Conservation (phyloP, 2,888 invertebrate species). For the Heliconius aoede region DNA sequence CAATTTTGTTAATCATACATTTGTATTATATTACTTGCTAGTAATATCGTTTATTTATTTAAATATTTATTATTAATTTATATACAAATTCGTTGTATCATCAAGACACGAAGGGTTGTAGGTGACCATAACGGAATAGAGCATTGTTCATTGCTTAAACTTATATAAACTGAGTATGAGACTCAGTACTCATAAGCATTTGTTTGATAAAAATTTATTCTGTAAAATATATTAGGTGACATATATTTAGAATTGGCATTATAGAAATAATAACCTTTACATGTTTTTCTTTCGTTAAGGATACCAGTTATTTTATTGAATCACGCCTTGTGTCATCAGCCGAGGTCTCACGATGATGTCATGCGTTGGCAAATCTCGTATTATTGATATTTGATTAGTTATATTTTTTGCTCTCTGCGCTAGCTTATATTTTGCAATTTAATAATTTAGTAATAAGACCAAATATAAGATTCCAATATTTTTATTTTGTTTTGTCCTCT, state of each 20-base stretch:
- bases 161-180: background rate
- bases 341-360: conserved; percentile 73
- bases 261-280: conserved; percentile 39
- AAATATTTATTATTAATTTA: background rate
- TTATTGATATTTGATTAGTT: conserved; percentile 59
- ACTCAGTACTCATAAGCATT: background rate
- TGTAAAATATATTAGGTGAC: background rate
- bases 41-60: background rate
- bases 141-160: background rate
- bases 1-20: background rate
- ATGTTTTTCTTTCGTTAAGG: conserved; percentile 36
- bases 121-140: background rate
- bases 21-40: background rate
- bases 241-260: background rate
- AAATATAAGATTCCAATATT: background rate
- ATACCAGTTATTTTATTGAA: conserved; percentile 56
- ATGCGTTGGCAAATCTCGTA: conserved; percentile 64
- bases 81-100: background rate
- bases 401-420: conserved; percentile 37
- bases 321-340: conserved; percentile 69
- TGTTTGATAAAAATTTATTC: background rate
- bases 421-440: conserved; percentile 26
- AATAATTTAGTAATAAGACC: conserved; percentile 6
- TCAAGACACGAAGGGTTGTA: background rate
- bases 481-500: background rate